Base-by-base conservation (phyloP, 1,140 invertebrate genomes). In the Drosophila azteca region DNA sequence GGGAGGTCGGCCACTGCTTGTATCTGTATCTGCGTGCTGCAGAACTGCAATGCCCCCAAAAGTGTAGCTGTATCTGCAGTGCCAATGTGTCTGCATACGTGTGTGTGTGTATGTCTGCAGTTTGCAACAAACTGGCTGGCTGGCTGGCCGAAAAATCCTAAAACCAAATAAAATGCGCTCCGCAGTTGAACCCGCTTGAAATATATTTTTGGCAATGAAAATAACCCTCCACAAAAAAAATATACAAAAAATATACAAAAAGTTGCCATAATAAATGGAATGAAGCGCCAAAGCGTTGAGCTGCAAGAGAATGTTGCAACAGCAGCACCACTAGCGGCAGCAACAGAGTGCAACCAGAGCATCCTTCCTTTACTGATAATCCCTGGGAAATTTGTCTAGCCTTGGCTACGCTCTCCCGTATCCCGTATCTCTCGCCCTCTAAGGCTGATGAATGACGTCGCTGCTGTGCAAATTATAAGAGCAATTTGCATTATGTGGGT, bases 401-500 rank as follows among this genome's bases (percentile, higher is more conserved):
- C 72, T 64, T 39, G 17, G 43, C 26, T 11, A 11, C 9, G 31
- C 50, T 29, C 22, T 46, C 46, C 9, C 48, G 58, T 26, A 58
- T 52, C 52, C 51, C 46, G 24, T 5, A 13, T 46, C 31, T 29
- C 52, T 26, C 45, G 39, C 62, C 64, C 61, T 51, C 60, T 78
- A 76, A 85, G 75, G 62, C 82, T 85, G 82, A 85, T 82, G 82
- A 88, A 85, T 85, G 78, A 87, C 69, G 66, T 39, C 58, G 64
- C 71, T 77, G 78, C 81, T 85, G 78, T 85, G 83, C 70, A 88
- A 82, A 85, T 85, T 85, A 82, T 87, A 82, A 74, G 66, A 81
- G 81, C 82, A 81, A 85, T 85, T 85, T 87, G 82, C 81, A 87
- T 85, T 87, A 85, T 80, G 81, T 84, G 81, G 81, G 81, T 77